These are phyloP conservation scores for Ara ararauna DNA, from an alignment of 2,797 vertebrate genomes.

Conservation along the genomic window DNA sequence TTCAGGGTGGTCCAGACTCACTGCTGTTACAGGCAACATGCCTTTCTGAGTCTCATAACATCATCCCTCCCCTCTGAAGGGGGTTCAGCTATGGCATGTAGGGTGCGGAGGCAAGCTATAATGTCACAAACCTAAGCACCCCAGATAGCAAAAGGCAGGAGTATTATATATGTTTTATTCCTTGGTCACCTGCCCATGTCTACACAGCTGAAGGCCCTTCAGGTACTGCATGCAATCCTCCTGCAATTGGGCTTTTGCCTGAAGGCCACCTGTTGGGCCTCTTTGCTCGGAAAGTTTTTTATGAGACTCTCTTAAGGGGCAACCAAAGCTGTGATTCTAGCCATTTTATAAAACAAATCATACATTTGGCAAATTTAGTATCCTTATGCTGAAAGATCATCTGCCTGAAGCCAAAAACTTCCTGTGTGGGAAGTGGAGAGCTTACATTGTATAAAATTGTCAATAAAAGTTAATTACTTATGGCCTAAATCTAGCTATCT, in stretches of 20 bases:
- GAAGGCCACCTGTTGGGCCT: not conserved
- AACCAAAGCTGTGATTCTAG: not conserved
- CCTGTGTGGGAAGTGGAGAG: constrained; percentile 43
- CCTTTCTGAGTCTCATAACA: not conserved
- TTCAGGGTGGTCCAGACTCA: not conserved
- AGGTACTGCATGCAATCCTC: not conserved
- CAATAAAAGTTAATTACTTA: constrained; percentile 58
- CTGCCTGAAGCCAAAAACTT: constrained; percentile 32
- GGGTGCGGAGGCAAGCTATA: rapidly evolving
- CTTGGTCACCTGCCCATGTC: not conserved
- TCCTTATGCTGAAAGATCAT: constrained; percentile 38
- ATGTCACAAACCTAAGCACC: not conserved
- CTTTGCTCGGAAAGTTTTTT: not conserved
- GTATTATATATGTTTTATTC: not conserved
- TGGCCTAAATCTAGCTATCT: constrained; percentile 32
- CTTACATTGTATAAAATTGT: constrained; percentile 6
- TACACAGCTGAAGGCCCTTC: not conserved
- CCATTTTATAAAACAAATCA: not conserved
- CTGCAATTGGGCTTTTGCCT: not conserved
- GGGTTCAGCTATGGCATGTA: not conserved
- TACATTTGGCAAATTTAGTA: constrained; percentile 24
- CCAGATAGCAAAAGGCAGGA: not conserved
- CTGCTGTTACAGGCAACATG: not conserved
- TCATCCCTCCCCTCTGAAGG: not conserved
- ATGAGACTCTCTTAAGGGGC: not conserved